Percentiles rank a stretch among this genome's conserved stretches.
phyloP scores from a whole-genome alignment of 2,113 vertebrate species.

The Alces alces region DNA sequence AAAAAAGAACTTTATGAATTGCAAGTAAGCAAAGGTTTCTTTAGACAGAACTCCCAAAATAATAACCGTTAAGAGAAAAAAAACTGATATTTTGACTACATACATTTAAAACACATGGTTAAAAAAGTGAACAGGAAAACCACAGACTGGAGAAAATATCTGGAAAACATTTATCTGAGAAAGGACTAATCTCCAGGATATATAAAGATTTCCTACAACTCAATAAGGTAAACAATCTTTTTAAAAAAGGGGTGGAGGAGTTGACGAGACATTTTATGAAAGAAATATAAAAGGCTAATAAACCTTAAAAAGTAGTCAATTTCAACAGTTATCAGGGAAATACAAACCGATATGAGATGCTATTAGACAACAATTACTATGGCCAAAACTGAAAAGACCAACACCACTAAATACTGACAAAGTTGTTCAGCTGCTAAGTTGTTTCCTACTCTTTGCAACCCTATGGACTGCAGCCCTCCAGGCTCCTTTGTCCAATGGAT shows the following conservation, averaged over 20 bases:
- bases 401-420: not conserved
- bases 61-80: not conserved
- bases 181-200: not conserved
- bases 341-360: not conserved
- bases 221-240: not conserved
- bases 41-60: not conserved
- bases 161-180: not conserved
- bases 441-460: not conserved
- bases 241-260: not conserved
- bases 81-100: not conserved
- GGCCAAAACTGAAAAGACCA: not conserved
- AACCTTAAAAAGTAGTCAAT: not conserved
- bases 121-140: not conserved
- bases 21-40: not conserved
- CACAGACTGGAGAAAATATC: not conserved
- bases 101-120: not conserved
- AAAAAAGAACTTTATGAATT: not conserved
- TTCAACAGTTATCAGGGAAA: not conserved
- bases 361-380: not conserved
- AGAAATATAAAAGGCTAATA: not conserved
- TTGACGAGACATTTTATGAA: not conserved
- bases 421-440: not conserved
- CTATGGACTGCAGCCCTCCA: not conserved
- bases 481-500: not conserved
- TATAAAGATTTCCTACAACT: not conserved